A percentile compares a stretch with the other conserved stretches of the same genome.
Conservation (phyloP, 2,888 invertebrate genomes). For the Clistopyga incitator region DNA sequence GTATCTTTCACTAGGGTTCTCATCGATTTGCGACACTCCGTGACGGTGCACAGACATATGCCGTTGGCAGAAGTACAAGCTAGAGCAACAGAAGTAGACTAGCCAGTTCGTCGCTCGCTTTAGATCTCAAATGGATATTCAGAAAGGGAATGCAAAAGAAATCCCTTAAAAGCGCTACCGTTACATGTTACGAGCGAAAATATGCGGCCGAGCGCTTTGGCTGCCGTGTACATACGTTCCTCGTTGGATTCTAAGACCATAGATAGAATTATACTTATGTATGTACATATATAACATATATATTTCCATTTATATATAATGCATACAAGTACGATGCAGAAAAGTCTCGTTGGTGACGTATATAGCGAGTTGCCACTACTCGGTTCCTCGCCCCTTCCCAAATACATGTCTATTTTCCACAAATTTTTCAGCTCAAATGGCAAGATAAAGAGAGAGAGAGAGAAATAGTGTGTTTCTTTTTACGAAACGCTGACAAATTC, state of each 20-base stretch:
- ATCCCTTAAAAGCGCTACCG: conserved; percentile 71
- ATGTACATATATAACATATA: not conserved
- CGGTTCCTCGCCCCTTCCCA: not conserved
- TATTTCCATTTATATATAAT: not conserved
- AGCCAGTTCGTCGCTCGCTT: conserved; percentile 65
- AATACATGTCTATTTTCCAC: not conserved
- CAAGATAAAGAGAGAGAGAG: not conserved
- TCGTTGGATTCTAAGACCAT: conserved; percentile 39
- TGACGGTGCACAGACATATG: not conserved
- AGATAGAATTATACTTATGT: not conserved
- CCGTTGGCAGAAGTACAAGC: not conserved
- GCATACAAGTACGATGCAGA: conserved; percentile 7
- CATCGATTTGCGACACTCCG: conserved; percentile 50
- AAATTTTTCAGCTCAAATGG: conserved; percentile 49
- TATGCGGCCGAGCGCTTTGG: conserved; percentile 47
- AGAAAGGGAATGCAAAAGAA: conserved; percentile 67
- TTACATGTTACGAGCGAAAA: conserved; percentile 39
- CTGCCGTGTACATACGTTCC: conserved; percentile 22
- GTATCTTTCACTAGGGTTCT: conserved; percentile 30
- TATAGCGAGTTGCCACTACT: not conserved
- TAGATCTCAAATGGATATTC: conserved; percentile 73
- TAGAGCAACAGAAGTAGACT: conserved; percentile 17
- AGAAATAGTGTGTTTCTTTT: conserved; percentile 8
- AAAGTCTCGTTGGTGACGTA: conserved; percentile 19
- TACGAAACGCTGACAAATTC: conserved; percentile 8